Evolutionary conservation across 2,888 invertebrate genomes (phyloP), one percentile per base, ranked within the genome.

Genomic region (Drosophila stalkeri): DNA sequence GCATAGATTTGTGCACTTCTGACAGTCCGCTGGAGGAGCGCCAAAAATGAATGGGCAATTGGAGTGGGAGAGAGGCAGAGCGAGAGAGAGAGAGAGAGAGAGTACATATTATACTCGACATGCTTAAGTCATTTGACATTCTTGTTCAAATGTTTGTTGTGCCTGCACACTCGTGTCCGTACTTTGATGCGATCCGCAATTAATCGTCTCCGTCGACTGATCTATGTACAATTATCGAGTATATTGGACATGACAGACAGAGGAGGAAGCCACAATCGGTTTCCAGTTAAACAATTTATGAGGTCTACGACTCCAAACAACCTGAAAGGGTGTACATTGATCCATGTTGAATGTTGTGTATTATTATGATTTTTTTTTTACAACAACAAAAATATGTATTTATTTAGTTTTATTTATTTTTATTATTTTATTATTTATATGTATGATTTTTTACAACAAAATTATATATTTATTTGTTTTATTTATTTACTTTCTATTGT

Each of bases 21-120:
- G 84, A 85, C 84, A 85, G 84, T 55, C 47, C 59, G 68, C 84
- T 85, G 84, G 89, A 85, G 89, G 77, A 84, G 80, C 62, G 84
- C 84, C 84, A 85, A 85, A 81, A 84, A 86, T 78, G 72, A 54
- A 20, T 20, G 52, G 52, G 43, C 66, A 47, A 69, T 56, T 71
- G 81, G 78, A 47, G 82, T 46, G 39, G 31, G n/a, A 35, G 14
- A 14, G 33, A 11, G 23, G 55, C 20, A 31, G 16, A 39, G 7
- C 16, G 7, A 31, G 6, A 11, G 3, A 20, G 43, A 20, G 11
- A 2, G 18, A 43, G 18, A 9, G 41, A 1, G 18, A 41, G 41
- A 18, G 41, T 1, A 20, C 18, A 20, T 41, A 7, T 18, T 18
- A 64, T 43, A 23, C 35, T 33, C 46, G 51, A 60, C 52, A 60